Evolutionary conservation across 1,140 invertebrate genomes (phyloP).

Genomic region (Pseudomyrmex concolor): DNA sequence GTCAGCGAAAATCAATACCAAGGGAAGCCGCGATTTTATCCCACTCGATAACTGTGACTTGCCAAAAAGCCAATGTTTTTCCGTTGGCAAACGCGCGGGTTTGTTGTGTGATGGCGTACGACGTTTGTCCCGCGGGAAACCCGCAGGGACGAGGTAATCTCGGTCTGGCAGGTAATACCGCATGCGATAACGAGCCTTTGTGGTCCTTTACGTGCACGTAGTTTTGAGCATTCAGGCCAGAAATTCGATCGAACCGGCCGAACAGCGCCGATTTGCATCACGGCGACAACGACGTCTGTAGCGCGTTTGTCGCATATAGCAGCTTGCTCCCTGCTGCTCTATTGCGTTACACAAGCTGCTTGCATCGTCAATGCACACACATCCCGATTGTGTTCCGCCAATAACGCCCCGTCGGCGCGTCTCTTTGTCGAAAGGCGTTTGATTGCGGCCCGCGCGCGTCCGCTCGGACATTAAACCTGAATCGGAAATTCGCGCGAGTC

Average conservation of each 20-base stretch:
- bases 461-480: conserved; percentile 62
- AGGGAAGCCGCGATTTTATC: neutral
- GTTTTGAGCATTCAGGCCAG: conserved; percentile 65
- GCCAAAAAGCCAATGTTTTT: conserved; percentile 4
- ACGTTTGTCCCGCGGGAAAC: conserved; percentile 28
- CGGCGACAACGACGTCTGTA: conserved; percentile 21
- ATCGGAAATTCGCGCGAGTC: conserved; percentile 26
- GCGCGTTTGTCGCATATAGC: conserved; percentile 34
- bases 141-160: conserved; percentile 55
- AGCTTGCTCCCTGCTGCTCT: no score
- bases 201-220: conserved; percentile 48
- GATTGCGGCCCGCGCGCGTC: conserved; percentile 39
- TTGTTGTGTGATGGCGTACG: neutral
- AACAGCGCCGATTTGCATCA: conserved; percentile 58
- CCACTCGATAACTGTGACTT: neutral
- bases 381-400: conserved; percentile 57
- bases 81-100: neutral
- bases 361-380: conserved; percentile 61
- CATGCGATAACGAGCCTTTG: conserved; percentile 69
- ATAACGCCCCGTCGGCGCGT: conserved; percentile 9
- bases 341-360: conserved; percentile 51
- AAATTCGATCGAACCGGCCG: conserved; percentile 64
- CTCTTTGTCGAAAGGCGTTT: conserved; percentile 66
- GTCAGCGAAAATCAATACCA: neutral
- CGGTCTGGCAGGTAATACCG: conserved; percentile 56